Conservation (phyloP, 2,888 invertebrate genomes). For the Seira ritae region DNA sequence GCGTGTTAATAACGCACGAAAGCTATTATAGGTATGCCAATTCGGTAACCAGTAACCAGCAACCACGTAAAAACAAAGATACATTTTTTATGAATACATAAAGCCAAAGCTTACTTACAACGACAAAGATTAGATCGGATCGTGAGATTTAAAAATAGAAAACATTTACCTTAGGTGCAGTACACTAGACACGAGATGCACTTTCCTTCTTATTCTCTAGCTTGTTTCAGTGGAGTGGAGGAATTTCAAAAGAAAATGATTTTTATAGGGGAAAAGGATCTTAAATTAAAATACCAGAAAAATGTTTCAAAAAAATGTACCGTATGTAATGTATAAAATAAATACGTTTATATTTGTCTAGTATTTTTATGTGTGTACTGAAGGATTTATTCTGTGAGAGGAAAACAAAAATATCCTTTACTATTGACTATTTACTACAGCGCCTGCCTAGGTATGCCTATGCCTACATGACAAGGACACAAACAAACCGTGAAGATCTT, state of each 20-base stretch:
- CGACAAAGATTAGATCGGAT: no score
- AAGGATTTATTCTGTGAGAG: conserved; percentile 10
- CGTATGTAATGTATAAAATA: background rate
- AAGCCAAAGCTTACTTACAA: no score
- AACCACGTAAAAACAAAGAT: no score
- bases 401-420: background rate
- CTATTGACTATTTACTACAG: no score
- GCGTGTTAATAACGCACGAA: no score
- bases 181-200: no score
- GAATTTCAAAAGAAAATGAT: background rate
- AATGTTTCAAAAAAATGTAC: background rate
- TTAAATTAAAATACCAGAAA: background rate
- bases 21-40: no score
- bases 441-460: background rate
- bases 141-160: no score
- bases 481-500: conserved; percentile 9
- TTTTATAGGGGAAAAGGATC: background rate
- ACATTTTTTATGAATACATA: no score
- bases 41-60: no score
- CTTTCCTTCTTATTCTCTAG: background rate
- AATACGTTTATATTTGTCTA: background rate
- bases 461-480: background rate
- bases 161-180: no score
- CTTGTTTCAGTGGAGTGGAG: background rate
- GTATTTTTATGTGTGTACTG: background rate